A percentile compares a stretch with the other conserved stretches of the same genome.
phyloP scores from a whole-genome alignment of 2,113 vertebrate species.

The Corythoichthys intestinalis region DNA sequence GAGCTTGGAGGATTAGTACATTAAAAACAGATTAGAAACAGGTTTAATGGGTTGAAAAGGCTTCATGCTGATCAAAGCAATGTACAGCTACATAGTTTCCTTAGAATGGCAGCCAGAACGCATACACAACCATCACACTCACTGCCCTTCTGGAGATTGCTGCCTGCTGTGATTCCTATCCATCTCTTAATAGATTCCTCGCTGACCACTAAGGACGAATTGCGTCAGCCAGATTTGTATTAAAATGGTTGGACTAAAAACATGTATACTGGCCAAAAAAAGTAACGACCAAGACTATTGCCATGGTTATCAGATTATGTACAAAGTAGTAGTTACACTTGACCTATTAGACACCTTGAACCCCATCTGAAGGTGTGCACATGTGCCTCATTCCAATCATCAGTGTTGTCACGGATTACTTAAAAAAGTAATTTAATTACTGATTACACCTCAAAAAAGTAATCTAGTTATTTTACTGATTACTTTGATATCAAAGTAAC shows the following conservation, averaged over 20 bases:
- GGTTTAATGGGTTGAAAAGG: neutral
- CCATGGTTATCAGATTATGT: neutral
- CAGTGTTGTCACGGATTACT: too few relatives aligned
- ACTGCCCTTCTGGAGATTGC: neutral
- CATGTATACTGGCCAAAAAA: neutral
- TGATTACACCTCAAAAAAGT: too few relatives aligned
- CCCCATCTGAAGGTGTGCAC: too few relatives aligned
- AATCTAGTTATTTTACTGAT: too few relatives aligned
- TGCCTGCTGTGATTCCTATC: neutral
- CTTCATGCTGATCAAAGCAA: neutral
- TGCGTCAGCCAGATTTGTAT: neutral
- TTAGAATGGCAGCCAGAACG: neutral
- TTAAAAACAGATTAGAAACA: neutral
- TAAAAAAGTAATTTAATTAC: too few relatives aligned
- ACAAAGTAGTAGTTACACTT: too few relatives aligned
- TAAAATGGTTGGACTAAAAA: neutral
- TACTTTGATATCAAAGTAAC: too few relatives aligned
- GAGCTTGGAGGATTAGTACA: neutral
- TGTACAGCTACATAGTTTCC: neutral
- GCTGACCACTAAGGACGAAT: neutral
- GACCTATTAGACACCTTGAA: too few relatives aligned
- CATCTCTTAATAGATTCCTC: neutral
- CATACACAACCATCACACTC: neutral
- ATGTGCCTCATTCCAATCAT: too few relatives aligned
- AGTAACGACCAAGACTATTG: neutral